These are phyloP conservation scores for Schrankia costaestrigalis DNA, from an alignment of 2,888 invertebrate genomes.

Conservation along the genomic window DNA sequence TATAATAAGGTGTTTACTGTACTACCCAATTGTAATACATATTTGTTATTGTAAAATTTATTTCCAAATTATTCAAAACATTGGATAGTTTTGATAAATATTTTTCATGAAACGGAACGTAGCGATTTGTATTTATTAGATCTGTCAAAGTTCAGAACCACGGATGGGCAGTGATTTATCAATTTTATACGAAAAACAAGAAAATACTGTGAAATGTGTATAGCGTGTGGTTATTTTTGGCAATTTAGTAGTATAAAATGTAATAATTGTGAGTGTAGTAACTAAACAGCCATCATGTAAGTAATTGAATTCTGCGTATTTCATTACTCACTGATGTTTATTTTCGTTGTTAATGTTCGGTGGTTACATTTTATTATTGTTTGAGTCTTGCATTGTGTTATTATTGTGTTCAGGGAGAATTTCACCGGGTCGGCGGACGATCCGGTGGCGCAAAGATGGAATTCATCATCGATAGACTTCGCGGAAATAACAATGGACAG, in stretches of 20 bases:
- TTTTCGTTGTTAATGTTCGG: slow-evolving; percentile 36
- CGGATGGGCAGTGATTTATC: slow-evolving; percentile 45
- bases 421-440: slow-evolving; percentile 49
- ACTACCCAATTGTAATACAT: too few species aligned
- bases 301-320: slow-evolving; percentile 46
- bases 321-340: slow-evolving; percentile 42
- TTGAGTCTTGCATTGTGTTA: slow-evolving; percentile 25
- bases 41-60: neutral
- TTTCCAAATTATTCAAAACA: too few species aligned
- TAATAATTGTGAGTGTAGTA: slow-evolving; percentile 46
- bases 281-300: slow-evolving; percentile 53
- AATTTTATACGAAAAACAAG: slow-evolving; percentile 42
- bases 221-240: slow-evolving; percentile 42
- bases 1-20: too few species aligned
- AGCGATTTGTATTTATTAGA: too few species aligned
- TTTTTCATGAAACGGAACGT: slow-evolving; percentile 24
- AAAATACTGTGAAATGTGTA: slow-evolving; percentile 41
- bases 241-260: slow-evolving; percentile 49
- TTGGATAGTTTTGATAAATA: too few species aligned
- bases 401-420: slow-evolving; percentile 58
- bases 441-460: slow-evolving; percentile 78
- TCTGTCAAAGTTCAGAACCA: slow-evolving; percentile 43
- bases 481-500: slow-evolving; percentile 87
- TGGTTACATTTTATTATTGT: slow-evolving; percentile 32
- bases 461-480: slow-evolving; percentile 80